phyloP scores from a whole-genome alignment of 2,888 invertebrate species.

The Limnephilus lunatus region DNA sequence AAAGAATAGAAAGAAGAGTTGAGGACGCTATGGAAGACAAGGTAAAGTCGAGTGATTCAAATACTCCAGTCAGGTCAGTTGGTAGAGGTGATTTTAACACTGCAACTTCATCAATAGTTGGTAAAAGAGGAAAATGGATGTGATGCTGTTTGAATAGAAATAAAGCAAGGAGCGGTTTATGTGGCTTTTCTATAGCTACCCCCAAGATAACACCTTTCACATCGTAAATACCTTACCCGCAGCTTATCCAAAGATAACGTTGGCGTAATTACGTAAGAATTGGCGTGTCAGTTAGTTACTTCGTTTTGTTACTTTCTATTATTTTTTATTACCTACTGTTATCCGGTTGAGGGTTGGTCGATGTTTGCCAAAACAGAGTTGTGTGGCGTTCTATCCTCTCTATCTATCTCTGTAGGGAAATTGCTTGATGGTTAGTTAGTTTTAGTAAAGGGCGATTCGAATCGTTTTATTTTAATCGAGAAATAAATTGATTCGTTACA shows the following conservation, averaged over 20 bases:
- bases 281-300: neutral
- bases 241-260: neutral
- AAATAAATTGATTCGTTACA: constrained; percentile 37
- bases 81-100: too few species aligned
- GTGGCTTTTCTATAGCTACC: too few species aligned
- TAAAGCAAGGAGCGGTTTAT: too few species aligned
- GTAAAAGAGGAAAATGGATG: too few species aligned
- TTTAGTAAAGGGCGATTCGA: neutral
- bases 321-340: neutral
- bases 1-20: too few species aligned
- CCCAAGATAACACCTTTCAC: too few species aligned
- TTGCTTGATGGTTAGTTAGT: neutral
- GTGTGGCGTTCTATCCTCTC: neutral
- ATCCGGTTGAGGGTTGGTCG: neutral
- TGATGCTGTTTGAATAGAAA: too few species aligned
- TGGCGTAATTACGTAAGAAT: neutral
- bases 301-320: neutral
- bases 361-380: neutral
- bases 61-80: too few species aligned
- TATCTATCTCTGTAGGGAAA: too few species aligned
- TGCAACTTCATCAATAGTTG: too few species aligned
- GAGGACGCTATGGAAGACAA: too few species aligned
- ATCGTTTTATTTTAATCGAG: neutral
- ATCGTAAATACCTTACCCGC: neutral
- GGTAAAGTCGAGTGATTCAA: too few species aligned